Conservation (phyloP, 2,888 invertebrate genomes). For the Nemotelus pantherinus region DNA sequence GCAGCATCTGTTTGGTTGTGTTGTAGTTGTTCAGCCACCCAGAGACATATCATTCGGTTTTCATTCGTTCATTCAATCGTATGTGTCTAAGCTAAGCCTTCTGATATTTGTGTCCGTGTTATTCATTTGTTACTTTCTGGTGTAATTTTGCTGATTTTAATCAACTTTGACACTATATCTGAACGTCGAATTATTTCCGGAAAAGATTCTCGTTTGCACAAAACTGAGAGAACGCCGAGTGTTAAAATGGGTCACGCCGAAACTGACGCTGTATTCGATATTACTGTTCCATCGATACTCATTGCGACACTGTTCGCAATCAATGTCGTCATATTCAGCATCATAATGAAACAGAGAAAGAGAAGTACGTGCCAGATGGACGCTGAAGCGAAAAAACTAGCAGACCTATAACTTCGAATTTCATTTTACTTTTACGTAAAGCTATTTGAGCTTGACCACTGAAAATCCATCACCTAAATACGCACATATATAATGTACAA, state of each 20-base stretch:
- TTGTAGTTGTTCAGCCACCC: no score
- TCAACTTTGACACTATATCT: slow-evolving; percentile 51
- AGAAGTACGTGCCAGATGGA: slow-evolving; percentile 49
- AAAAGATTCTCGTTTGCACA: slow-evolving; percentile 47
- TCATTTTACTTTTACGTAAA: no score
- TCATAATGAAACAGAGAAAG: slow-evolving; percentile 68
- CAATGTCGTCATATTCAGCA: slow-evolving; percentile 77
- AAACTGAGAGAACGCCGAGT: slow-evolving; percentile 41
- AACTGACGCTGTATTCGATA: slow-evolving; percentile 62
- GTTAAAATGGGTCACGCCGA: slow-evolving; percentile 53
- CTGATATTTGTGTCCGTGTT: no score
- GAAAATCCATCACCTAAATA: no score
- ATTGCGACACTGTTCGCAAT: slow-evolving; percentile 77
- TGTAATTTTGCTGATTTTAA: no score
- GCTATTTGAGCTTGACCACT: no score
- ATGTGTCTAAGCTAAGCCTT: no score
- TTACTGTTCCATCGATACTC: slow-evolving; percentile 76
- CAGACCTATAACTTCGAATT: slow-evolving; percentile 43
- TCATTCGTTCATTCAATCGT: no score
- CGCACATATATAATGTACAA: no score
- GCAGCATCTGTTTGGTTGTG: no score
- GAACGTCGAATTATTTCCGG: slow-evolving; percentile 49
- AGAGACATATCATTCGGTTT: no score
- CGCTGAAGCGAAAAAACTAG: slow-evolving; percentile 46
- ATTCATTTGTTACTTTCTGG: no score